A percentile compares a stretch with the other conserved stretches of the same genome.
Evolutionary conservation across 2,888 invertebrate genomes (phyloP).

Genomic region (Diadegma fenestrale): DNA sequence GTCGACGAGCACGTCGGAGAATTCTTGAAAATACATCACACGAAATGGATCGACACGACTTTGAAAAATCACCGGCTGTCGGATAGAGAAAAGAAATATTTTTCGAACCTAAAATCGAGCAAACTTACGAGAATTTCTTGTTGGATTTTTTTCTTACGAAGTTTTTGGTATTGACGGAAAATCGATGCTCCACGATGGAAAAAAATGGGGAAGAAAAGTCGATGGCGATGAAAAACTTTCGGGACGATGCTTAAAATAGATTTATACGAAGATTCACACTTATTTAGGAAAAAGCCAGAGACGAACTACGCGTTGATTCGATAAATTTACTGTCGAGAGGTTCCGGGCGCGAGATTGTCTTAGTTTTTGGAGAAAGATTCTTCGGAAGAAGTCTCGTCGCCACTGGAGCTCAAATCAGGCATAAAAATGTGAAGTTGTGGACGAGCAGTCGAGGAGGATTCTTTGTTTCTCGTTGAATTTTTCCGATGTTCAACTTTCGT

Average conservation of each 20-base stretch:
- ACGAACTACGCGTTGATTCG: neutral
- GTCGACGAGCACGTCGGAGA: neutral
- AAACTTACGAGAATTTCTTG: conserved; percentile 21
- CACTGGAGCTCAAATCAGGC: conserved; percentile 76
- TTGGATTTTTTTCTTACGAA: neutral
- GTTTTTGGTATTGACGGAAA: neutral
- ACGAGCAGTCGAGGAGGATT: conserved; percentile 76
- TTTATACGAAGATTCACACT: neutral
- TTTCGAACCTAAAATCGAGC: neutral
- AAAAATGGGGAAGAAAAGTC: neutral
- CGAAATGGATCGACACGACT: neutral
- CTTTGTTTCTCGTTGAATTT: conserved; percentile 20
- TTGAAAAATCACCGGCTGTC: neutral
- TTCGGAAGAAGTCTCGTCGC: conserved; percentile 76
- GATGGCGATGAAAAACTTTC: neutral
- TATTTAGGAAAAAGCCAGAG: conserved; percentile 18
- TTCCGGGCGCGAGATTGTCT: conserved; percentile 37
- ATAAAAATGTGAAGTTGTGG: conserved; percentile 85
- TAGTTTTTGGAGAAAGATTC: conserved; percentile 75
- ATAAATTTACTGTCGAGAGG: conserved; percentile 12
- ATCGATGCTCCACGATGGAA: neutral
- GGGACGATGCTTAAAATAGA: neutral
- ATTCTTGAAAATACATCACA: neutral
- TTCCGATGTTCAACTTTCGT: conserved; percentile 38
- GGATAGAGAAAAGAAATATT: neutral